phyloP scores from a whole-genome alignment of 2,888 invertebrate genomes.

The Mystacides longicornis region DNA sequence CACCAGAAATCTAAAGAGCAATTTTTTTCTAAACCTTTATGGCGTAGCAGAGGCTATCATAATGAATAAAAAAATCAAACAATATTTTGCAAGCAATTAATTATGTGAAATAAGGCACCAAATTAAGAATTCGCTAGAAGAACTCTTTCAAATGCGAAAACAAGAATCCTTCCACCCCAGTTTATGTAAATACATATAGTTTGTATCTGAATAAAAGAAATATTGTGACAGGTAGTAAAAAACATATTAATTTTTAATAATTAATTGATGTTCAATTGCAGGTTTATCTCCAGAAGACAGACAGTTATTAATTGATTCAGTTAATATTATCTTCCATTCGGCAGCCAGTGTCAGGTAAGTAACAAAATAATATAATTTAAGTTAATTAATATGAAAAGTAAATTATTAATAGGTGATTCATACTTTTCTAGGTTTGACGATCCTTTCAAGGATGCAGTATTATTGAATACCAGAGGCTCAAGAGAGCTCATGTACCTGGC shows the following conservation, averaged over 20 bases:
- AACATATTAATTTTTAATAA: background rate
- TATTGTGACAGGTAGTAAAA: background rate
- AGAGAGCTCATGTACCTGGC: conserved; percentile 56
- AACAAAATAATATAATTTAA: background rate
- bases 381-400: background rate
- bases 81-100: too few relatives aligned
- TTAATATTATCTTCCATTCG: conserved; percentile 65
- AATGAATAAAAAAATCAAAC: too few relatives aligned
- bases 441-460: conserved; percentile 55
- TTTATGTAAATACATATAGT: too few relatives aligned
- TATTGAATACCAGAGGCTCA: conserved; percentile 59
- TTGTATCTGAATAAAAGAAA: background rate
- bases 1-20: too few relatives aligned
- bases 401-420: background rate
- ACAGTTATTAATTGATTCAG: conserved; percentile 47
- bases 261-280: conserved; percentile 28
- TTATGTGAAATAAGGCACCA: too few relatives aligned
- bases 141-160: too few relatives aligned
- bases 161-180: too few relatives aligned
- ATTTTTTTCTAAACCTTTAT: too few relatives aligned
- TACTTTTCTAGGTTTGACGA: conserved; percentile 65
- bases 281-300: conserved; percentile 48
- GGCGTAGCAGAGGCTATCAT: too few relatives aligned
- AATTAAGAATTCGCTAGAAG: too few relatives aligned
- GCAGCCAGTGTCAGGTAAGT: conserved; percentile 67